Evolutionary conservation across 2,113 vertebrate species (phyloP), one percentile per base, ranked within the genome.

Genomic region (Tauraco erythrolophus): DNA sequence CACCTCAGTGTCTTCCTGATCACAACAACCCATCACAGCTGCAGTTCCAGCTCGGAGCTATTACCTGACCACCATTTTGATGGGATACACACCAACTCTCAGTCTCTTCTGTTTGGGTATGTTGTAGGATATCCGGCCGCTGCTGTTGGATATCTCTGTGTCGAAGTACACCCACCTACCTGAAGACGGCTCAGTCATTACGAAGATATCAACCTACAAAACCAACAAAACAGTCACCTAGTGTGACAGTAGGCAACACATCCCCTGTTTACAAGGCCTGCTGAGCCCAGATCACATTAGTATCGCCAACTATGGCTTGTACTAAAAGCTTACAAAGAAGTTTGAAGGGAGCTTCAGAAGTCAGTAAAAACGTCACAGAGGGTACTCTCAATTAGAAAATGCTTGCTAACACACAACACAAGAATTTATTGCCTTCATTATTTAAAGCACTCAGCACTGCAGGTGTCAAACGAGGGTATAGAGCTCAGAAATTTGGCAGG

Each of bases 41-140:
- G 41, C 65, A 84, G 53, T 78, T 79, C 19, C 92, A 94, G 51
- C 35, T 37, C 93, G 50, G 24, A 94, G 88, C 85, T 53, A 93
- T 97, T 97, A 99, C 99, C 99, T 99, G 96, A 99, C 99, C 48
- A 99, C 98, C 99, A 99, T 99, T 98, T 99, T 99, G 96, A 99
- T 98, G 3, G 99, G 99, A 95, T 99, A 99, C 80, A 99, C 99
- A 6, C 99, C 99, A 12, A 99, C 98, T 15, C 98, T 97, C 27
- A 99, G 98, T 54, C 98, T 99, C 97, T 99, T 99, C 97, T 98
- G 98, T 62, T 98, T 98, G 35, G 99, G 99, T 56, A 99, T 97
- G 30, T 90, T 99, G 92, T 99, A 99, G 0, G 98, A 98, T 94
- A 99, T 98, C 21, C 99, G 98, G 75, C 99, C 99, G 6, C 99